Evolutionary conservation across 2,888 invertebrate genomes (phyloP).

Genomic region (Limnephilus marmoratus): DNA sequence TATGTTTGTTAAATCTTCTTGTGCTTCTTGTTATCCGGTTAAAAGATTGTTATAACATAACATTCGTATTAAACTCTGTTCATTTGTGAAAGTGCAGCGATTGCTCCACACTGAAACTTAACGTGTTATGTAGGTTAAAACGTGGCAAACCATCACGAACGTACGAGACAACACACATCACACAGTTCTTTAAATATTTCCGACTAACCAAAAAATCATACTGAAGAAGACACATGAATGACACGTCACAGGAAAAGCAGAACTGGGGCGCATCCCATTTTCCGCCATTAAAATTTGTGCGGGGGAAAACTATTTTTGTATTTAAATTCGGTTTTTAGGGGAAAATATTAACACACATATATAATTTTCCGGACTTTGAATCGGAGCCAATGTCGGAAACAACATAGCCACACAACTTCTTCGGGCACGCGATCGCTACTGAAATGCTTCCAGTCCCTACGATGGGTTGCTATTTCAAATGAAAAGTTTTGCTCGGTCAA

Average conservation of each 20-base stretch:
- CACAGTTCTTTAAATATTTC: neutral
- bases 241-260: neutral
- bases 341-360: conserved; percentile 4
- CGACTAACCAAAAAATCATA: neutral
- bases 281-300: neutral
- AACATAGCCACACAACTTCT: neutral
- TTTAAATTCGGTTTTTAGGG: neutral
- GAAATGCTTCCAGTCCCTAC: conserved; percentile 12
- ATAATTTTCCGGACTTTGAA: neutral
- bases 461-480: conserved; percentile 29
- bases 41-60: no score
- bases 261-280: conserved; percentile 47
- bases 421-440: conserved; percentile 23
- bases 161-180: neutral
- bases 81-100: neutral
- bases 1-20: no score
- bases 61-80: no score
- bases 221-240: neutral
- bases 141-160: conserved; percentile 8
- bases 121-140: neutral
- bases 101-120: neutral
- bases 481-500: neutral
- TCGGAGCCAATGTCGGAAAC: neutral
- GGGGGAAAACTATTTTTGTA: conserved; percentile 26
- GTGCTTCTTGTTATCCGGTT: no score